These are phyloP conservation scores for Promerops cafer DNA, from an alignment of 2,113 vertebrate genomes.

Conservation along the genomic window DNA sequence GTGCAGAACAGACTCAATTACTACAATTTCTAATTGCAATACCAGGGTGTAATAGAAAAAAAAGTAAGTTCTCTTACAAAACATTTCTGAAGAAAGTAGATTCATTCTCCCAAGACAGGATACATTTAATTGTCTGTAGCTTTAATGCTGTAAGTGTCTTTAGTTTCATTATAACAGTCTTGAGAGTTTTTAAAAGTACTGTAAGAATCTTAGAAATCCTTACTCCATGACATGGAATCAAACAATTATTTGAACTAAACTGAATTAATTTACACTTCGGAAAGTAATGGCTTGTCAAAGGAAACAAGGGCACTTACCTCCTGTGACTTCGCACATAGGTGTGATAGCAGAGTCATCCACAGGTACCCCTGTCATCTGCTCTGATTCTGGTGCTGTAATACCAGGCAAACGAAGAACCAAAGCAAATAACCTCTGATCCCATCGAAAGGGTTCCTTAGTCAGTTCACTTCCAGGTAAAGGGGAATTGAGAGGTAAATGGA, in stretches of 20 bases:
- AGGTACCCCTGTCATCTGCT: slow-evolving; percentile 82
- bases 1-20: neutral
- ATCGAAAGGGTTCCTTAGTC: slow-evolving; percentile 94
- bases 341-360: slow-evolving; percentile 91
- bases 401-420: slow-evolving; percentile 88
- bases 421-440: slow-evolving; percentile 92
- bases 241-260: neutral
- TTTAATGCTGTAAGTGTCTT: neutral
- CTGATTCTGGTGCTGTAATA: slow-evolving; percentile 79
- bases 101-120: neutral
- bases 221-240: neutral
- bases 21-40: neutral
- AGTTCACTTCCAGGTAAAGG: slow-evolving; percentile 91
- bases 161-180: accelerated
- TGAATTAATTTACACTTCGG: neutral
- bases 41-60: neutral
- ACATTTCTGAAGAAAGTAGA: neutral
- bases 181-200: neutral
- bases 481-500: slow-evolving; percentile 91
- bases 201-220: neutral
- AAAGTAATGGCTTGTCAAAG: neutral
- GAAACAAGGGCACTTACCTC: slow-evolving; percentile 72
- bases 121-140: neutral
- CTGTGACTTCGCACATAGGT: slow-evolving; percentile 93
- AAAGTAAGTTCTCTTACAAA: neutral